These are phyloP conservation scores for Dendronephthya gigantea DNA, from an alignment of 64 coral and sea anemone genomes.

Conservation along the genomic window DNA sequence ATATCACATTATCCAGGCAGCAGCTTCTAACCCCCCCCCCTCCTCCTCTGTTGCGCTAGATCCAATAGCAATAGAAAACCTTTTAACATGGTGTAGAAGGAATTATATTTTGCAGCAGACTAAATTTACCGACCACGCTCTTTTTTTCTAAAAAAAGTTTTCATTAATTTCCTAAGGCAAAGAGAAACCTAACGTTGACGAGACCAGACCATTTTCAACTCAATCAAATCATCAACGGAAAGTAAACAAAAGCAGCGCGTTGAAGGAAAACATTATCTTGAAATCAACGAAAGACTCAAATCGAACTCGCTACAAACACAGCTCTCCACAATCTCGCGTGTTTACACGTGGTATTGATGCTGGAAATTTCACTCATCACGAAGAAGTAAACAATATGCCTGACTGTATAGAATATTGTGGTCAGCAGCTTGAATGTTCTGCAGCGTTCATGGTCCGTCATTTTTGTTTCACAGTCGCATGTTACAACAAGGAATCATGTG, in stretches of 20 bases:
- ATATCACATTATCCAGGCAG: no score
- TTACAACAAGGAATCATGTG: background rate
- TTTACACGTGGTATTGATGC: background rate
- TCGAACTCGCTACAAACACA: background rate
- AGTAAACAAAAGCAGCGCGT: background rate
- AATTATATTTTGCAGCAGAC: no score
- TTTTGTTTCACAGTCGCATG: background rate
- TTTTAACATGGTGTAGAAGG: no score
- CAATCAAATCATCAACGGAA: background rate
- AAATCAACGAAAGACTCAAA: background rate
- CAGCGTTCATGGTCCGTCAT: background rate
- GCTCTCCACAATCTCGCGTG: background rate
- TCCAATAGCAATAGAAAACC: no score
- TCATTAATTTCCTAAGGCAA: no score
- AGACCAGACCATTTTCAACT: background rate
- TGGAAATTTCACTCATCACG: background rate
- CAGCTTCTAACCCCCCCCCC: no score
- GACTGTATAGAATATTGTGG: constrained; percentile 1
- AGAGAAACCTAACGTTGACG: no score
- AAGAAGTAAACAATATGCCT: background rate
- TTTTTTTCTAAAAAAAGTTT: no score
- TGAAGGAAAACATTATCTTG: no score
- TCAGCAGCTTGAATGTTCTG: background rate
- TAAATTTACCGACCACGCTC: no score
- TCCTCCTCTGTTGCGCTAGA: no score